These are phyloP conservation scores for Agelaius tricolor DNA, from an alignment of 2,113 vertebrate genomes.

Conservation along the genomic window DNA sequence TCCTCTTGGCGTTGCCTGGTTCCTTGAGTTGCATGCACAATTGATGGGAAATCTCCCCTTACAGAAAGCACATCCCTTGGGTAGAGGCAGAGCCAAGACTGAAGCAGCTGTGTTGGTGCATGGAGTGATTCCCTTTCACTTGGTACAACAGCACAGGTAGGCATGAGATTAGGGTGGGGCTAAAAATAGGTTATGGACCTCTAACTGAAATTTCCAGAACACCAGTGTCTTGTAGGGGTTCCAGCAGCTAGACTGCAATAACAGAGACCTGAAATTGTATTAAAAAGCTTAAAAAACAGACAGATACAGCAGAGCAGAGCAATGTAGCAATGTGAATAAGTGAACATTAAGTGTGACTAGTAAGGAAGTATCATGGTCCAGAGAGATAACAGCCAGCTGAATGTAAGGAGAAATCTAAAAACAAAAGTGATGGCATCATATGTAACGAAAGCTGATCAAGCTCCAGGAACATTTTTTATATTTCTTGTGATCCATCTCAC, in stretches of 20 bases:
- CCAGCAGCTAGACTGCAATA: neutral
- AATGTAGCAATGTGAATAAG: neutral
- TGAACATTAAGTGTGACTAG: neutral
- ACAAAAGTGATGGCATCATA: neutral
- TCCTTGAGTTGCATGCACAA: neutral
- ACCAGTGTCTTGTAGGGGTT: neutral
- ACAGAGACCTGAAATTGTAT: neutral
- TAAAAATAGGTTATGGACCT: neutral
- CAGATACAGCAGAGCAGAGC: neutral
- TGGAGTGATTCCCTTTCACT: neutral
- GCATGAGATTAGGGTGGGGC: neutral
- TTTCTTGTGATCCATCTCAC: neutral
- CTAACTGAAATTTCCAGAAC: neutral
- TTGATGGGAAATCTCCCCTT: neutral
- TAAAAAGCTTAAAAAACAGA: neutral
- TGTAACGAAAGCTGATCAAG: rapidly evolving
- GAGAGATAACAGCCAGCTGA: neutral
- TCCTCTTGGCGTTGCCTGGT: neutral
- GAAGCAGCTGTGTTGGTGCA: neutral
- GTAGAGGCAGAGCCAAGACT: neutral
- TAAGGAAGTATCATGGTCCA: neutral
- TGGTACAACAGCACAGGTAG: rapidly evolving
- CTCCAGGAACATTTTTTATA: neutral
- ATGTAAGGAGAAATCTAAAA: neutral
- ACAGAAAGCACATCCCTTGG: neutral